Conservation (phyloP, 2,797 vertebrate genomes). For the Agapornis canus region DNA sequence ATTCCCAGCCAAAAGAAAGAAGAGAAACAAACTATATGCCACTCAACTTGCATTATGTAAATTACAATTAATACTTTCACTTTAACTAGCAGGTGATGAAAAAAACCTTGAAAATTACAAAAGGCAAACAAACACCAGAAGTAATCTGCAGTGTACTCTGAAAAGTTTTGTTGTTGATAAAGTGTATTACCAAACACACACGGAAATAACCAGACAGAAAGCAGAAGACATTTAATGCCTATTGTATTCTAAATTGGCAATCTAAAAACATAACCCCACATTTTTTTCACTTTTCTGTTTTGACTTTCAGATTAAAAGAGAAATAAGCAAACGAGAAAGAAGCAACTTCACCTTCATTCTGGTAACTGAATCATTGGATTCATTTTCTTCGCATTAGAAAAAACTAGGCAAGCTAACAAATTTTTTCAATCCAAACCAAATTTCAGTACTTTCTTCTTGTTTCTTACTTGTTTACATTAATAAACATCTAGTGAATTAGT, state of each 20-base stretch:
- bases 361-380: rapidly evolving
- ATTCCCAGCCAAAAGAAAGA: neutral
- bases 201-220: neutral
- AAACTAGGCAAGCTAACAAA: neutral
- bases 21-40: neutral
- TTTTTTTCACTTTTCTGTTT: neutral
- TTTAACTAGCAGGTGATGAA: neutral
- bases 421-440: neutral
- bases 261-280: neutral
- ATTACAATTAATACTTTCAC: neutral
- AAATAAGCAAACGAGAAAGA: neutral
- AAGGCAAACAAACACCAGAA: neutral
- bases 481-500: neutral
- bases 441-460: neutral
- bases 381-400: neutral
- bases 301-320: neutral
- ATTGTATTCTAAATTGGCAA: neutral
- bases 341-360: neutral
- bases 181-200: neutral
- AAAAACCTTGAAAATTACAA: neutral
- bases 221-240: neutral
- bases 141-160: neutral
- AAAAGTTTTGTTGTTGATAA: neutral
- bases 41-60: neutral
- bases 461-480: neutral